Percentiles rank a stretch among this genome's conserved stretches.
phyloP scores from a whole-genome alignment of 1,140 invertebrate species.

The Hylyphantes graminicola region DNA sequence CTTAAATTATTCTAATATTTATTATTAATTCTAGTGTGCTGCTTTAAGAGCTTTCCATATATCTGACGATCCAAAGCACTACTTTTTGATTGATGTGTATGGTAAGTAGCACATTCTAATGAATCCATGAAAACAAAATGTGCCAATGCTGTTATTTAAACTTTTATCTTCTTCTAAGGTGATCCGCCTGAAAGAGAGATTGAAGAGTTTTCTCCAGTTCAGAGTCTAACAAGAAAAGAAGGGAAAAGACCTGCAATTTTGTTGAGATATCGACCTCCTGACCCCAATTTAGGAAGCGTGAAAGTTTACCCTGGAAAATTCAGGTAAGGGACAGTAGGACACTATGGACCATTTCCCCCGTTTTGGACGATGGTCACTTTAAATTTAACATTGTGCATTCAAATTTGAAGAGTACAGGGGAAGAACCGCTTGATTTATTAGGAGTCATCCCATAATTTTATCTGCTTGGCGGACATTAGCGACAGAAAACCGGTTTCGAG shows the following conservation, averaged over 20 bases:
- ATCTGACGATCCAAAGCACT: slow-evolving; percentile 88
- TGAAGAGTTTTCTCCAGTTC: slow-evolving; percentile 85
- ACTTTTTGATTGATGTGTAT: slow-evolving; percentile 84
- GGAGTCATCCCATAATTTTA: too few species aligned
- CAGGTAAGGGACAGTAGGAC: slow-evolving; percentile 63
- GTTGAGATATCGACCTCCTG: slow-evolving; percentile 78
- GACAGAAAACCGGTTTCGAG: too few species aligned
- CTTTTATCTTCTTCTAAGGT: slow-evolving; percentile 24
- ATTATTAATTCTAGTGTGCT: slow-evolving; percentile 71
- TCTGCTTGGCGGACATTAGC: too few species aligned
- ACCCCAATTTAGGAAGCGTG: slow-evolving; percentile 71
- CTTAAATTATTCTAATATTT: not conserved
- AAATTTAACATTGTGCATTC: too few species aligned
- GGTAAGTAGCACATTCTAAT: slow-evolving; percentile 68
- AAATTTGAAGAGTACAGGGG: too few species aligned
- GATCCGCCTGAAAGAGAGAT: slow-evolving; percentile 72
- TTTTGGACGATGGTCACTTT: too few species aligned
- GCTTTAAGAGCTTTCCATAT: slow-evolving; percentile 97
- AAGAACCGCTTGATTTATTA: too few species aligned
- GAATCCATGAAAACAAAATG: not conserved
- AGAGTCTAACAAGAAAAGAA: slow-evolving; percentile 85
- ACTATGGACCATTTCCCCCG: too few species aligned
- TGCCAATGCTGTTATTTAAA: not conserved
- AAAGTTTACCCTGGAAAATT: slow-evolving; percentile 73
- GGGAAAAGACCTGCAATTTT: slow-evolving; percentile 96